Evolutionary conservation across 2,113 vertebrate genomes (phyloP).

Genomic region (Eira barbara): DNA sequence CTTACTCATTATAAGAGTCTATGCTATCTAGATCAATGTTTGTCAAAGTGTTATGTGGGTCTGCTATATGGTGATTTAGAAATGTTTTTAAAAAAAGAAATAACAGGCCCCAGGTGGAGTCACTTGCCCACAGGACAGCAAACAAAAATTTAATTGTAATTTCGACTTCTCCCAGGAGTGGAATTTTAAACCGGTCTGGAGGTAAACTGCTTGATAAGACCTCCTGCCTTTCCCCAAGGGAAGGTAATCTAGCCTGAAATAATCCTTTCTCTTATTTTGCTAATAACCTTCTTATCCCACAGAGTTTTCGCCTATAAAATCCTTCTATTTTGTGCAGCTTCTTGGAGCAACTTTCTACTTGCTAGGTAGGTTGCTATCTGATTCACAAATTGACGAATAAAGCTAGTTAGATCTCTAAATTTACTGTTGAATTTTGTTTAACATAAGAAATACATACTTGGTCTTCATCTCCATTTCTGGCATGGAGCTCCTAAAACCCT

Average conservation of each 20-base stretch:
- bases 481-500: neutral
- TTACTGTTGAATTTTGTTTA: neutral
- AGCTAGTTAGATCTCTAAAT: neutral
- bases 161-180: neutral
- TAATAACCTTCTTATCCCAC: neutral
- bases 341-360: neutral
- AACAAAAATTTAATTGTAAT: neutral
- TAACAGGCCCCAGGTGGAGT: neutral
- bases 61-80: neutral
- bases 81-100: neutral
- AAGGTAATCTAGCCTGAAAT: neutral
- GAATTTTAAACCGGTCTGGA: neutral
- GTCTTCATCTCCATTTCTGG: neutral
- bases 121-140: neutral
- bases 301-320: neutral
- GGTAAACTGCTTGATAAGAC: neutral
- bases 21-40: neutral
- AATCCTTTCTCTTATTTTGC: neutral
- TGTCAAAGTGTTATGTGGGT: neutral
- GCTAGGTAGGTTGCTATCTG: neutral
- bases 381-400: neutral
- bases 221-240: neutral
- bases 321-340: neutral
- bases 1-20: neutral
- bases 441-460: neutral